Conservation (phyloP, 2,888 invertebrate genomes). For the Troilus luridus region DNA sequence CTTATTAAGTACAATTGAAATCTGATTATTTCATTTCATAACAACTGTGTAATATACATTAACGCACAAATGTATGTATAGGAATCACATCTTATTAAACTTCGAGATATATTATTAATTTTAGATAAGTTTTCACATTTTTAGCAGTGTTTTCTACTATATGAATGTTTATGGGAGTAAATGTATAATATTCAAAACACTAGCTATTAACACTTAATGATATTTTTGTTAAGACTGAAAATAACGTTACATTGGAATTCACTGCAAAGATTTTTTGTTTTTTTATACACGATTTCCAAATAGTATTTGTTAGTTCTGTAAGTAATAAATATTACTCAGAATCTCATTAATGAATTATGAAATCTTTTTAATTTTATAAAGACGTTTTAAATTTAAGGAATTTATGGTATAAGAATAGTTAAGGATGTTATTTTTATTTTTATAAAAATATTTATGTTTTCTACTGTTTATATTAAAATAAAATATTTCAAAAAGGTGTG, state of each 20-base stretch:
- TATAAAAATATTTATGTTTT: neutral
- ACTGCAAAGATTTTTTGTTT: neutral
- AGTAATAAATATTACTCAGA: neutral
- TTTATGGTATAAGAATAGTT: neutral
- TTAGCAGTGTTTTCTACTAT: neutral
- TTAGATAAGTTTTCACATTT: neutral
- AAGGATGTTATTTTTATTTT: neutral
- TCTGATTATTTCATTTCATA: no score
- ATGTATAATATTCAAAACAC: neutral
- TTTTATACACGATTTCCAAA: neutral
- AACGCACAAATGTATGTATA: neutral
- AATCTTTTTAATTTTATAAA: neutral
- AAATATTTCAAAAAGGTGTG: neutral
- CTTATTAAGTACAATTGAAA: no score
- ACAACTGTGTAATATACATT: neutral
- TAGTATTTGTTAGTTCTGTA: neutral
- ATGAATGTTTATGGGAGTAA: neutral
- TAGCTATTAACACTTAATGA: neutral
- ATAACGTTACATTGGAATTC: neutral
- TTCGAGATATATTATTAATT: no score
- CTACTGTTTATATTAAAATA: neutral
- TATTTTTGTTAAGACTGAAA: neutral
- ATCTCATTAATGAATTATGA: neutral
- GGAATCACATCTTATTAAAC: no score
- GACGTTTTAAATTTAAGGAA: neutral